Conservation (phyloP, 2,113 vertebrate species). For the Halcyon malimbica region DNA sequence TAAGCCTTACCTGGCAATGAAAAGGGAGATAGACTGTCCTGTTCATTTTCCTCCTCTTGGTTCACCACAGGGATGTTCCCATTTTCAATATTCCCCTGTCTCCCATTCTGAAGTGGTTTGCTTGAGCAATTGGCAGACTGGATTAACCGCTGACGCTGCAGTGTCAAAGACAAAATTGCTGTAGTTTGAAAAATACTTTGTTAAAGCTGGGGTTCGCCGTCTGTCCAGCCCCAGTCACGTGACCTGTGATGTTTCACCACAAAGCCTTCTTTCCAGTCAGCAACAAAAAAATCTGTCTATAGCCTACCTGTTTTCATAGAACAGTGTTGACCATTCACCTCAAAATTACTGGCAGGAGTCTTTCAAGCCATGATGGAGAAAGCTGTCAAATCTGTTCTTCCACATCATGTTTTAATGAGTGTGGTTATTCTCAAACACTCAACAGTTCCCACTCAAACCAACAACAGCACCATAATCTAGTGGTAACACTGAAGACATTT, state of each 20-base stretch:
- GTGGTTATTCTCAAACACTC: not conserved
- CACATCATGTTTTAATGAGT: not conserved
- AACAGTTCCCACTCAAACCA: not conserved
- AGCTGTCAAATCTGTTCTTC: not conserved
- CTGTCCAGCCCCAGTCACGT: not conserved
- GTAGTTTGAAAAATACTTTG: not conserved
- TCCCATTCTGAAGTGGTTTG: constrained; percentile 84
- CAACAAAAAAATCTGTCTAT: not conserved
- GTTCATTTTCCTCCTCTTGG: constrained; percentile 77
- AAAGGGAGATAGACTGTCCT: constrained; percentile 86
- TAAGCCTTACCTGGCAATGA: constrained; percentile 80
- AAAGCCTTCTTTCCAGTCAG: not conserved
- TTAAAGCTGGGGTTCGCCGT: not conserved
- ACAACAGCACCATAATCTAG: not conserved
- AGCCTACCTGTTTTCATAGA: not conserved
- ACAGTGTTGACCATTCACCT: not conserved
- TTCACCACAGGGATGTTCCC: constrained; percentile 90
- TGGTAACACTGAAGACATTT: not conserved
- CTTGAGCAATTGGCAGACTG: constrained; percentile 86
- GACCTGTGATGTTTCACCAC: not conserved
- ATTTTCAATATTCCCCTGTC: constrained; percentile 89
- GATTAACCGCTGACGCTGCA: constrained; percentile 92
- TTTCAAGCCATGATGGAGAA: not conserved
- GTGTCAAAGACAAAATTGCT: not conserved
- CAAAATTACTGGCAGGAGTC: not conserved